These are phyloP conservation scores for Phrynocephalus guinanensis DNA, from an alignment of 2,797 vertebrate species.

Conservation along the genomic window DNA sequence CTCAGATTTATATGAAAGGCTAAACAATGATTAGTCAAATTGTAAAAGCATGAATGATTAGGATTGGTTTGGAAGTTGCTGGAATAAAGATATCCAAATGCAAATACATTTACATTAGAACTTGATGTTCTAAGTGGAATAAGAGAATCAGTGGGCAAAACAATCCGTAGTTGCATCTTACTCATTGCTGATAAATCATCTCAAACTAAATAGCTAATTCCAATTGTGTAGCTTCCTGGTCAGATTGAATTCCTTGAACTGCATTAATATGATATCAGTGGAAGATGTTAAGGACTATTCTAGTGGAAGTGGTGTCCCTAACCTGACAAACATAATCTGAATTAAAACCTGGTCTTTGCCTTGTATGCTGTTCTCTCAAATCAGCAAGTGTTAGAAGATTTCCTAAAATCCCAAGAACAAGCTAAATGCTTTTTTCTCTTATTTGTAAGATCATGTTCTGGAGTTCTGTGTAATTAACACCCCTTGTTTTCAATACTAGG, in stretches of 20 bases:
- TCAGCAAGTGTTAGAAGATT: neutral
- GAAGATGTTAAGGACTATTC: neutral
- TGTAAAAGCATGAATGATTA: neutral
- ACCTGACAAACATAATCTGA: constrained; percentile 7
- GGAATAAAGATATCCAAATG: neutral
- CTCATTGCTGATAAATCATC: neutral
- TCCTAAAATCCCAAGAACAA: neutral
- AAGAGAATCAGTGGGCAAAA: constrained; percentile 30
- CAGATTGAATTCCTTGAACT: neutral
- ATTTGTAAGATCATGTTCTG: neutral
- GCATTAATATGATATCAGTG: neutral
- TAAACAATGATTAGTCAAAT: neutral
- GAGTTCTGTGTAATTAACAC: neutral
- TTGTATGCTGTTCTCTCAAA: constrained; percentile 2
- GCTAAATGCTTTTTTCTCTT: neutral
- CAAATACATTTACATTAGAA: constrained; percentile 8
- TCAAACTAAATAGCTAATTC: neutral
- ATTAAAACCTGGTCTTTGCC: constrained; percentile 2
- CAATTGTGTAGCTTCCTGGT: neutral
- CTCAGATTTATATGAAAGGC: neutral
- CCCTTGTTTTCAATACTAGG: constrained; percentile 77
- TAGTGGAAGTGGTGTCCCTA: neutral
- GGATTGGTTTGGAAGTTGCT: neutral
- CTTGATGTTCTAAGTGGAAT: constrained; percentile 11
- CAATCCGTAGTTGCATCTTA: neutral